Percentiles rank a stretch among this genome's conserved stretches.
Evolutionary conservation across 2,113 vertebrate species (phyloP).

Genomic region (sheep (Ovis aries)): ARS-UI_Ramb_v3.0 NC_056056.1:187660001-187660500

Average conservation of each 20-base stretch:
- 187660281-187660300: background rate
- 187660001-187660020: background rate
- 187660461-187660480: background rate
- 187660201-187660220: background rate
- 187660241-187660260: background rate
- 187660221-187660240: slow-evolving; percentile 1
- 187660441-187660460: background rate
- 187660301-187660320: background rate
- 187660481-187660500: background rate
- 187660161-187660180: background rate
- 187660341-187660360: slow-evolving; percentile 7
- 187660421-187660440: background rate
- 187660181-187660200: background rate
- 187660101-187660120: background rate
- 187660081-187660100: background rate
- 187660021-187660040: background rate
- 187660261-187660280: background rate
- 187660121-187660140: background rate
- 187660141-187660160: background rate
- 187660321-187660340: background rate
- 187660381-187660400: background rate
- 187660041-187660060: background rate
- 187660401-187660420: background rate
- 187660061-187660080: background rate
- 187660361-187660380: slow-evolving; percentile 18